Percentiles rank a stretch among this genome's conserved stretches.
These are phyloP conservation scores for Dicrurus megarhynchus DNA, from an alignment of 2,113 vertebrate genomes.

Conservation along the genomic window DNA sequence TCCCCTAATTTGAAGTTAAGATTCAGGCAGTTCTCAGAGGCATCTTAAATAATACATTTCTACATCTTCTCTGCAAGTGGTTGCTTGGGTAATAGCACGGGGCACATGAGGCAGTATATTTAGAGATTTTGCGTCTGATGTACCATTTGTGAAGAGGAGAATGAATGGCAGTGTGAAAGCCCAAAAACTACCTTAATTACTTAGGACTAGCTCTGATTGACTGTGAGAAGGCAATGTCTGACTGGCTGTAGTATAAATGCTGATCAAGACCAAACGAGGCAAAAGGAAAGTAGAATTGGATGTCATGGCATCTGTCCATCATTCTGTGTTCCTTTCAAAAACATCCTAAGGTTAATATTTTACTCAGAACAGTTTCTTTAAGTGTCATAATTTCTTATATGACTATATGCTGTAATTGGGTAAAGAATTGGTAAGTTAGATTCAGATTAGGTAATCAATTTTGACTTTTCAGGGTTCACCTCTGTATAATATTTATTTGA, in stretches of 20 bases:
- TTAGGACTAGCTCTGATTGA: background rate
- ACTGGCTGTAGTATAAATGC: background rate
- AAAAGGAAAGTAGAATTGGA: conserved; percentile 24
- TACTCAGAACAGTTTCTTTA: background rate
- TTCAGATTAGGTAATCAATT: background rate
- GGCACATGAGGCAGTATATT: background rate
- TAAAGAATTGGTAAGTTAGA: background rate
- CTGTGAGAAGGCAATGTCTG: conserved; percentile 28
- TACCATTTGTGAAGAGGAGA: background rate
- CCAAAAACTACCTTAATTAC: background rate
- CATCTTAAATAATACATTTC: conserved; percentile 1
- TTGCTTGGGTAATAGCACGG: background rate
- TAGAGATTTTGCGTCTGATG: background rate
- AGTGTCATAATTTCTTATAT: background rate
- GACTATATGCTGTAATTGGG: background rate
- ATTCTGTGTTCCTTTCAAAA: background rate
- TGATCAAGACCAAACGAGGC: conserved; percentile 24
- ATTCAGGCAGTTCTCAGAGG: background rate
- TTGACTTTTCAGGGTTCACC: background rate
- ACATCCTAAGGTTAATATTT: background rate
- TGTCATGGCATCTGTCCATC: background rate
- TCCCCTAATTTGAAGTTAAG: background rate
- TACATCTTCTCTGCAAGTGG: background rate
- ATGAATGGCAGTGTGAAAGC: background rate
- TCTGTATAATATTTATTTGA: background rate